Percentiles rank a stretch among this genome's conserved stretches.
Conservation (phyloP, 2,797 vertebrate genomes). For the Phrynocephalus forsythii region DNA sequence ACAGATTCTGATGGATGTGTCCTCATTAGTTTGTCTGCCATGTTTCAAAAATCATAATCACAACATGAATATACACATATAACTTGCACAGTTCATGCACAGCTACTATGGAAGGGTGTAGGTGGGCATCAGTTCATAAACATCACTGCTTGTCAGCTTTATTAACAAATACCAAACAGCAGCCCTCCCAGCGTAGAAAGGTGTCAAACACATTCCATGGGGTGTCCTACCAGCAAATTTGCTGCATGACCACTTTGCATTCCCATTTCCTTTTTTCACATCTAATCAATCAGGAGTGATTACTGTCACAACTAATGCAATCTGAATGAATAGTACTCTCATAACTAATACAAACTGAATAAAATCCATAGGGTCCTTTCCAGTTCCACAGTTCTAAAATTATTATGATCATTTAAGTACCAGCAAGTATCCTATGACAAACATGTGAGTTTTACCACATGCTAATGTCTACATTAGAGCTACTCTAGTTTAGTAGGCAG, state of each 20-base stretch:
- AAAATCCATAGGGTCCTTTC: no score
- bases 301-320: no score
- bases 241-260: background rate
- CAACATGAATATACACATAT: background rate
- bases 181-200: background rate
- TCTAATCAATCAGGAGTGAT: background rate
- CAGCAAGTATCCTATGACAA: background rate
- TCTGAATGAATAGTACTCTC: no score
- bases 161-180: background rate
- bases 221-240: background rate
- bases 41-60: background rate
- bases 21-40: background rate
- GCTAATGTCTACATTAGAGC: background rate
- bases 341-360: no score
- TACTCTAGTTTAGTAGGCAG: no score
- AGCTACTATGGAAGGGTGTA: background rate
- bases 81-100: background rate
- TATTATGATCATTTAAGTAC: no score
- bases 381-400: no score
- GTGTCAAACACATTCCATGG: background rate
- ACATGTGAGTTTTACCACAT: background rate
- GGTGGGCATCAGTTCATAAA: background rate
- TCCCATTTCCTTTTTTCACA: background rate
- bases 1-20: background rate
- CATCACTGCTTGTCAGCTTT: background rate